These are phyloP conservation scores for Poeciliopsis infans DNA, from an alignment of 2,797 vertebrate species.

Conservation along the genomic window DNA sequence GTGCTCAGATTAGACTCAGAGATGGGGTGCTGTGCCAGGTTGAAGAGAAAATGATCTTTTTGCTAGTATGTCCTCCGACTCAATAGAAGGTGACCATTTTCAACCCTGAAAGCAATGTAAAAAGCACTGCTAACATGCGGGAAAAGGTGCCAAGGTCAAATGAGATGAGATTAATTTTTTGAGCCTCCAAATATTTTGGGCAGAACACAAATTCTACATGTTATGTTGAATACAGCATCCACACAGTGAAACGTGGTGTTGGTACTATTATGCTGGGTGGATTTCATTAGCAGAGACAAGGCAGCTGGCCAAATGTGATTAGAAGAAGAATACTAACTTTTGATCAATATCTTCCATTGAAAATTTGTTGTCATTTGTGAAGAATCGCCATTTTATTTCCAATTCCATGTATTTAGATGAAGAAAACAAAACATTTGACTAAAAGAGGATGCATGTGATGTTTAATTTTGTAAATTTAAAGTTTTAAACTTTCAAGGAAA, in stretches of 20 bases:
- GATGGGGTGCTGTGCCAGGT: slow-evolving; percentile 47
- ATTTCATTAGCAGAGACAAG: neutral
- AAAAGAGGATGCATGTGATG: no score
- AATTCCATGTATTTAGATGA: no score
- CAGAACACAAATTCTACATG: neutral
- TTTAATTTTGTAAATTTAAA: neutral
- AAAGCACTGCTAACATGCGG: no score
- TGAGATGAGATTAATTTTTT: neutral
- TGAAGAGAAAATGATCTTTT: slow-evolving; percentile 49
- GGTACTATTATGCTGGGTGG: neutral
- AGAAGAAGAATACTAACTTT: neutral
- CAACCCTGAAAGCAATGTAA: slow-evolving; percentile 16
- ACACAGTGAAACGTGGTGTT: neutral
- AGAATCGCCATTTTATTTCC: neutral
- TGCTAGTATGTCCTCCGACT: slow-evolving; percentile 35
- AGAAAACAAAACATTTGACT: no score
- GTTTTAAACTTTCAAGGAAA: neutral
- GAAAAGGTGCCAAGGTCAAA: neutral
- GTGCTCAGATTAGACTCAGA: slow-evolving; percentile 63
- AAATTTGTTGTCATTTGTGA: neutral
- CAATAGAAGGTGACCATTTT: slow-evolving; percentile 37
- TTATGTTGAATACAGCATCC: neutral
- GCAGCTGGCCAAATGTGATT: neutral
- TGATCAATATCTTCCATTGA: no score
- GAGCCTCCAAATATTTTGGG: neutral